phyloP scores from a whole-genome alignment of 1,140 invertebrate genomes.

The Dufourea novaeangliae region DNA sequence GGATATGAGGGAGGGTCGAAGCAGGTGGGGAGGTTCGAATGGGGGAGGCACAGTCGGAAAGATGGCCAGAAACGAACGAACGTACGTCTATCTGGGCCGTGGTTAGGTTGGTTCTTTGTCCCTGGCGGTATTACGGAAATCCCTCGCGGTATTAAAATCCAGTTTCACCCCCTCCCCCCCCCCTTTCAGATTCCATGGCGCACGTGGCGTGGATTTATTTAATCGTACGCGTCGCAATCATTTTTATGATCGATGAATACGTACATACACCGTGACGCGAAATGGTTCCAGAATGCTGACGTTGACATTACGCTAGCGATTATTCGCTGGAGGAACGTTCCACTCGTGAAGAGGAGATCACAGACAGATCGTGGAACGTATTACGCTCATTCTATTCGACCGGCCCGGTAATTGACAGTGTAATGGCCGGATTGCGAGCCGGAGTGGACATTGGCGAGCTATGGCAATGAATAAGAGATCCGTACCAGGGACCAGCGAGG shows the following conservation, averaged over 20 bases:
- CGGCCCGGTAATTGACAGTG: background rate
- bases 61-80: constrained; percentile 27
- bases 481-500: no score
- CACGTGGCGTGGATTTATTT: constrained; percentile 31
- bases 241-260: background rate
- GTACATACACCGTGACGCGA: background rate
- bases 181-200: background rate
- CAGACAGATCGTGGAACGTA: constrained; percentile 12
- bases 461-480: constrained; percentile 26
- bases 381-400: background rate
- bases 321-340: no score
- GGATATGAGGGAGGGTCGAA: constrained; percentile 57
- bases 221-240: constrained; percentile 15
- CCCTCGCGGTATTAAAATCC: constrained; percentile 38
- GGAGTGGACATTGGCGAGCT: background rate
- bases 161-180: no score
- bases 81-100: constrained; percentile 43
- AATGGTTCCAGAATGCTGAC: background rate
- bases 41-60: background rate
- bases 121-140: constrained; percentile 49
- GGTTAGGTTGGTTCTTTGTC: constrained; percentile 25
- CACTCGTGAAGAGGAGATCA: background rate
- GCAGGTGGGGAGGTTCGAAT: constrained; percentile 33
- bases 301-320: background rate
- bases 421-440: background rate